Evolutionary conservation across 2,797 vertebrate genomes (phyloP).

Genomic region (Neostethus bicornis): DNA sequence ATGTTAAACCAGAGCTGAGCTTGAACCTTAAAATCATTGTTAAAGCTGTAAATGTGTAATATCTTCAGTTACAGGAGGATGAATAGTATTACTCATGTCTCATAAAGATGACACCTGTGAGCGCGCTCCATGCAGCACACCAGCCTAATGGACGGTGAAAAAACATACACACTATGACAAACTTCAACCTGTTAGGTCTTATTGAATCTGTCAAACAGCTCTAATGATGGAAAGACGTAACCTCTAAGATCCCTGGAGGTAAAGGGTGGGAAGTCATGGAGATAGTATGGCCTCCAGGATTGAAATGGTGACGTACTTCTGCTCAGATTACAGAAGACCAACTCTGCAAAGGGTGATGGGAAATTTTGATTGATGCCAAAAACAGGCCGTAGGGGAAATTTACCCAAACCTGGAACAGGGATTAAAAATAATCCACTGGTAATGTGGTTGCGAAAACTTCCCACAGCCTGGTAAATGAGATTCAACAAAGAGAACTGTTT

Average conservation of each 20-base stretch:
- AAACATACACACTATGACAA: constrained; percentile 10
- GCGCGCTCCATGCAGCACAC: constrained; percentile 16
- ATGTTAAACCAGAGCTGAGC: constrained; percentile 56
- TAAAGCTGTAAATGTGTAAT: constrained; percentile 42
- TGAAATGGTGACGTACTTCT: constrained; percentile 54
- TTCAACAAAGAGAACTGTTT: constrained; percentile 8
- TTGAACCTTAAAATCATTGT: constrained; percentile 70
- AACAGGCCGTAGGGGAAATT: constrained; percentile 69
- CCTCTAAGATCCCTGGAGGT: constrained; percentile 34
- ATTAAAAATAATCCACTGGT: constrained; percentile 57
- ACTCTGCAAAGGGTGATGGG: constrained; percentile 61
- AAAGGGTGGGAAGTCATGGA: constrained; percentile 28
- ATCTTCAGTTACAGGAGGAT: constrained; percentile 52
- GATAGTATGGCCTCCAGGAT: constrained; percentile 62
- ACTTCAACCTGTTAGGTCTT: constrained; percentile 50
- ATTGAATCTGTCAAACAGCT: constrained; percentile 65
- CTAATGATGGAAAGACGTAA: constrained; percentile 58
- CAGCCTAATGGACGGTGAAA: background rate
- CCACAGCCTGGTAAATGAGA: constrained; percentile 25
- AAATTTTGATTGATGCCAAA: constrained; percentile 70
- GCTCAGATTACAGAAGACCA: constrained; percentile 66
- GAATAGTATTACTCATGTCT: constrained; percentile 61
- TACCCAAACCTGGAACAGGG: constrained; percentile 71
- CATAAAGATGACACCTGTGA: constrained; percentile 58
- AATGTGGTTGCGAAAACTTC: constrained; percentile 39